Base-by-base conservation (phyloP, 35 echinoderm and acorn worm genomes). In the Apostichopus japonicus region DNA sequence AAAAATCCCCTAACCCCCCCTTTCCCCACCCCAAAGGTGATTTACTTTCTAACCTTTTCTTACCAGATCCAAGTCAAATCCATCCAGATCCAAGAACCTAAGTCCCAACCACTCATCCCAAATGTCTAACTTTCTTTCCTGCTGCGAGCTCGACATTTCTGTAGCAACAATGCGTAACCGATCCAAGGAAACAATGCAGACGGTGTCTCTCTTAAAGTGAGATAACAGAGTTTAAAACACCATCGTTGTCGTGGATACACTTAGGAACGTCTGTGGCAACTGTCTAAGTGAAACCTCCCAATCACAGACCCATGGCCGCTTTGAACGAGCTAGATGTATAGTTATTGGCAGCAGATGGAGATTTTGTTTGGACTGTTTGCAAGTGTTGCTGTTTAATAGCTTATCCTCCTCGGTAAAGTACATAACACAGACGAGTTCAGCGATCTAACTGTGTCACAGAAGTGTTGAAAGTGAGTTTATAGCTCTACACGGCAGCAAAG, bases 31-130 rank as follows among this genome's bases (percentile, higher is more conserved):
- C 57, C 13, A 61, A 11, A 61, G 57, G 57, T 61, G 57, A 61
- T 61, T 61, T 8, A 10, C 13, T 61, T 10, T 61, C 57, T 13
- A 61, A 44, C 33, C 33, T 44, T 67, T 75, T 75, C 71, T 75
- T 75, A 75, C 71, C 71, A 75, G n/a, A 75, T 75, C 71, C 15
- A 75, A 75, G 71, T 75, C 17, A 19, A 75, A 75, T 75, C 71
- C 71, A 6, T 75, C 71, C 71, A 75, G 71, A 23, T 14, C 16
- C 71, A 75, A 7, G 71, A 1, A 75, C n/a, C 71, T 75, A 15
- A 75, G 17, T 75, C 71, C 71, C 15, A 75, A 75, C 71, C 71
- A 75, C n/a, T 75, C 71, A 6, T 75, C 71, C 71, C 71, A 75
- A 19, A 75, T 75, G 21, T 75, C 71, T 7, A 19, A 6, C n/a